Base-by-base conservation (phyloP, 2,113 vertebrate genomes). In the Columba livia region DNA sequence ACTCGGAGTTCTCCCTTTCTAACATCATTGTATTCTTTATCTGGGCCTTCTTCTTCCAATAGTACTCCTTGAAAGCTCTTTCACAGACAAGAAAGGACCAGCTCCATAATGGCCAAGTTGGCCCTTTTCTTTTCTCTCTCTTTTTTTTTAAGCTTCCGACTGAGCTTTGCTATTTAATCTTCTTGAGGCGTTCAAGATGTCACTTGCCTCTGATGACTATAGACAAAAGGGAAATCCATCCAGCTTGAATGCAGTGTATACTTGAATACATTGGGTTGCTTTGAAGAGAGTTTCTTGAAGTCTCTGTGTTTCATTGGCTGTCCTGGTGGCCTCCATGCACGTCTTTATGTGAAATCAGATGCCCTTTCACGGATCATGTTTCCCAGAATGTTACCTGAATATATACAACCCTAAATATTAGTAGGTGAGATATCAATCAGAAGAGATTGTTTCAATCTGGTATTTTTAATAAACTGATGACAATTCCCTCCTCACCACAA, bases 111-210 rank as follows among this genome's bases (percentile, higher is more conserved):
- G 98, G 98, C 97, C 97, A 97, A 98, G 95, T 96, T 98, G 98
- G 98, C 97, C 98, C 98, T 98, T 98, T 98, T 98, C 98, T 98
- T 98, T 98, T 98, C 98, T 96, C 96, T 96, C 96, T 93, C 91
- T 95, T 96, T 97, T 97, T 97, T 98, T 97, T 97, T 93, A 97
- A 98, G 98, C 98, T 98, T 98, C 98, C 98, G 98, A 98, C 97
- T 85, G 98, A 98, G 98, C 98, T 98, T 96, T 98, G 98, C 98
- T 98, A 98, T 99, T 99, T 99, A 98, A 99, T 99, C 98, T 99
- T 98, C 98, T 98, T 98, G 98, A 99, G 98, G 98, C 98, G 98
- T 98, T 98, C 98, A 98, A 98, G 98, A 99, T 99, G 98, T 99
- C 98, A 99, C 98, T 98, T 98, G 98, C 98, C 97, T 98, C 98